These are phyloP conservation scores for Drosophila parthenogenetica DNA, from an alignment of 2,888 invertebrate species.

Conservation along the genomic window DNA sequence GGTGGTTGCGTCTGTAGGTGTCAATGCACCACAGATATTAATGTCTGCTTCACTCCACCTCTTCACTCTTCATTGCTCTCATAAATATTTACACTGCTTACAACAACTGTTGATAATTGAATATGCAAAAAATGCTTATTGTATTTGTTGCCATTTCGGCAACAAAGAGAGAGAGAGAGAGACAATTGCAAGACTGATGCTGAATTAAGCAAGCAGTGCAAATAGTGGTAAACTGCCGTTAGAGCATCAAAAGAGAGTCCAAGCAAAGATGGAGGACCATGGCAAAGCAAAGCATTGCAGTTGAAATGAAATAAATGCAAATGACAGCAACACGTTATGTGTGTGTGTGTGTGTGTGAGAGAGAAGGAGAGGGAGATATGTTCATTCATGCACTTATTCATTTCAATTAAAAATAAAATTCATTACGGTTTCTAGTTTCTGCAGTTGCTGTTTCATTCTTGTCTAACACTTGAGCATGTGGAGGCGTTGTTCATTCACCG, in stretches of 20 bases:
- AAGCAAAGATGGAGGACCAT: constrained; percentile 15
- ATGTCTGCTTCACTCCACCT: constrained; percentile 14
- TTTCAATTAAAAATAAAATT: constrained; percentile 30
- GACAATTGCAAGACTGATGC: constrained; percentile 12
- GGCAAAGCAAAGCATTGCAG: constrained; percentile 15
- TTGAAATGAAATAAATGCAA: constrained; percentile 9
- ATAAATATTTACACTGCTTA: constrained; percentile 43
- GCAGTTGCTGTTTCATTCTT: not conserved
- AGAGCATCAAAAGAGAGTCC: constrained; percentile 4
- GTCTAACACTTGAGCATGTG: constrained; percentile 15
- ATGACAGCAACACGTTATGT: constrained; percentile 5
- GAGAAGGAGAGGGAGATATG: not conserved
- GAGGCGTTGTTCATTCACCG: constrained; percentile 20
- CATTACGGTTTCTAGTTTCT: constrained; percentile 4
- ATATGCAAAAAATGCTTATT: constrained; percentile 17
- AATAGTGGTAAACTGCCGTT: constrained; percentile 12
- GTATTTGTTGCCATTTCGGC: constrained; percentile 12
- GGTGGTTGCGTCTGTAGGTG: constrained; percentile 43
- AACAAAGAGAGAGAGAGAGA: constrained; percentile 18
- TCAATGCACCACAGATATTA: constrained; percentile 44
- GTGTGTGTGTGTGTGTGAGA: not conserved
- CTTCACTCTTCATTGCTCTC: not conserved
- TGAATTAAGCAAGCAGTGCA: constrained; percentile 18
- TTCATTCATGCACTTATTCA: constrained; percentile 27
- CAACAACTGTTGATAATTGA: constrained; percentile 37